phyloP scores from a whole-genome alignment of 2,113 vertebrate genomes.

The Atlantisia rogersi region DNA sequence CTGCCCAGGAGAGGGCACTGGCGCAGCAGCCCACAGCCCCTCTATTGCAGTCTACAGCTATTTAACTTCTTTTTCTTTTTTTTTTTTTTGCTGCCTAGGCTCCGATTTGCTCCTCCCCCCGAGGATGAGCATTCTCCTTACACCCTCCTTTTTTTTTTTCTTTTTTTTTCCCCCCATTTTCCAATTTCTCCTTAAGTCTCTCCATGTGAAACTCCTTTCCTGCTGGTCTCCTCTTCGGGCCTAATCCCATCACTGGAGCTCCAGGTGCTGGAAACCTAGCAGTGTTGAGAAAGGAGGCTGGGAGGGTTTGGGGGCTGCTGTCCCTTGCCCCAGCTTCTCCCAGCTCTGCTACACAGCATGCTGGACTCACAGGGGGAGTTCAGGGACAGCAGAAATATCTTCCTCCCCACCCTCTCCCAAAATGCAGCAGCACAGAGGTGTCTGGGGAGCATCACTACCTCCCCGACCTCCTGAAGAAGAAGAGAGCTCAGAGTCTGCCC shows the following conservation, averaged over 20 bases:
- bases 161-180: neutral
- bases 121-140: neutral
- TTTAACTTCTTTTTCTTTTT: neutral
- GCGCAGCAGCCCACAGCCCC: constrained; percentile 44
- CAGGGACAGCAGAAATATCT: neutral
- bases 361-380: rapidly evolving
- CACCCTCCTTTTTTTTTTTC: neutral
- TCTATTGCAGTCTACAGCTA: neutral
- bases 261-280: neutral
- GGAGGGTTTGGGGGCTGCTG: neutral
- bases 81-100: neutral
- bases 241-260: neutral
- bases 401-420: too few relatives aligned
- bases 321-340: neutral
- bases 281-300: neutral
- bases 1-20: constrained; percentile 64
- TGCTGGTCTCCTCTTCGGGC: neutral
- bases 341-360: rapidly evolving
- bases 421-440: neutral
- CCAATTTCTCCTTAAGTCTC: neutral
- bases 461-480: neutral
- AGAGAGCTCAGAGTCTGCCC: neutral
- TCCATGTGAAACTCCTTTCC: neutral
- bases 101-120: neutral
- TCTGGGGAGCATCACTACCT: neutral